Conservation (phyloP, 2,888 invertebrate genomes). For the Mythimna albipuncta region DNA sequence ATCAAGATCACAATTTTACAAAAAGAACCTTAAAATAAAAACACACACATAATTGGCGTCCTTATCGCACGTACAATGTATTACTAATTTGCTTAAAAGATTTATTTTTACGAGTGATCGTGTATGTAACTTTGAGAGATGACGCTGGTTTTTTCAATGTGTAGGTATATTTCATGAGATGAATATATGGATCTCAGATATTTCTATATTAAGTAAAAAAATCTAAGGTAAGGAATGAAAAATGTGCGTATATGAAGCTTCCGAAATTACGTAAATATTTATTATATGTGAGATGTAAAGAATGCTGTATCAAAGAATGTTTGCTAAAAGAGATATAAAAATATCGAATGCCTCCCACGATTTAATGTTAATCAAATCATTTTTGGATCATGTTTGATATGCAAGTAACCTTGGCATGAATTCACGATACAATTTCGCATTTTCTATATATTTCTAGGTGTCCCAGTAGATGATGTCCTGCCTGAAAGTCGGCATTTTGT, state of each 20-base stretch:
- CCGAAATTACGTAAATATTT: conserved; percentile 22
- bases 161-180: no score
- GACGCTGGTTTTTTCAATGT: no score
- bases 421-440: conserved; percentile 2
- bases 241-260: conserved; percentile 13
- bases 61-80: no score
- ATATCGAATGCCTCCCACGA: conserved; percentile 19
- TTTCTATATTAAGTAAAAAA: conserved; percentile 21
- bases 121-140: no score
- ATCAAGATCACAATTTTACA: no score
- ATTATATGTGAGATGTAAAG: conserved; percentile 35
- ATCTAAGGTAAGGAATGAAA: conserved; percentile 18
- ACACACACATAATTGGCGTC: no score
- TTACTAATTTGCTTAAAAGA: no score
- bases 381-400: conserved; percentile 29
- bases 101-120: no score
- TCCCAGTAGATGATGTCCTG: no score
- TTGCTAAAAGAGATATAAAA: conserved; percentile 26
- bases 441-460: not conserved
- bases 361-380: conserved; percentile 44
- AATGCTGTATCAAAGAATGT: conserved; percentile 36
- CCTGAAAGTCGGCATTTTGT: no score
- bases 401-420: conserved; percentile 18
- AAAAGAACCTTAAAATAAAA: no score
- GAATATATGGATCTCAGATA: not conserved